These are phyloP conservation scores for Pycnomerus fuliginosus DNA, from an alignment of 2,888 invertebrate species.

Conservation along the genomic window DNA sequence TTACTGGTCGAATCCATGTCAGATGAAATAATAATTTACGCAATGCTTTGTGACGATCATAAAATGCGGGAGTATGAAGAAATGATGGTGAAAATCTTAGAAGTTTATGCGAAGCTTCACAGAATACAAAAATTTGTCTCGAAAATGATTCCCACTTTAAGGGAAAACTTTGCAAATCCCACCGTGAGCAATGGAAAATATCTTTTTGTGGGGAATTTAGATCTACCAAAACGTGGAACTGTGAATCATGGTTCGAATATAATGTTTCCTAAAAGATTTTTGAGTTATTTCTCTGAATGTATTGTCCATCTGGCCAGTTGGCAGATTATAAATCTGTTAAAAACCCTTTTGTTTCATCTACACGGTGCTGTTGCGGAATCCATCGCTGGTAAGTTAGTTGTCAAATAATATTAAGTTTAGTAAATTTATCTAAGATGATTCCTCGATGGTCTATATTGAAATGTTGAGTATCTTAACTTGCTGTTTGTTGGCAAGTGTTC, in stretches of 20 bases:
- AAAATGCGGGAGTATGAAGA: slow-evolving; percentile 34
- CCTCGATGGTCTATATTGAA: slow-evolving; percentile 38
- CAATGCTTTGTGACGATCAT: too few species aligned
- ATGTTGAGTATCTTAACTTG: slow-evolving; percentile 40
- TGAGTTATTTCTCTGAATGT: slow-evolving; percentile 41
- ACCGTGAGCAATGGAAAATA: too few species aligned
- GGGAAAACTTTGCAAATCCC: too few species aligned
- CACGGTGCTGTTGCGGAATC: slow-evolving; percentile 34
- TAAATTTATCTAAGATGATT: slow-evolving; percentile 4
- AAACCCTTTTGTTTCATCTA: slow-evolving; percentile 44
- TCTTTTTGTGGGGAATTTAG: too few species aligned
- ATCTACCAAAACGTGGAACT: too few species aligned
- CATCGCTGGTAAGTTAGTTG: slow-evolving; percentile 17
- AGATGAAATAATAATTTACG: too few species aligned
- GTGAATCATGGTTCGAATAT: too few species aligned
- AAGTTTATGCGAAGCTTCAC: slow-evolving; percentile 46
- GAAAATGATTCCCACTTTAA: slow-evolving; percentile 41
- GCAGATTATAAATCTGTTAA: slow-evolving; percentile 47
- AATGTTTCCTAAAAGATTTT: slow-evolving; percentile 23
- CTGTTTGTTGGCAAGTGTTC: slow-evolving; percentile 41
- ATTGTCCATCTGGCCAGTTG: slow-evolving; percentile 42
- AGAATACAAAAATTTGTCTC: slow-evolving; percentile 46
- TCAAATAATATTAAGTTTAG: too few species aligned
- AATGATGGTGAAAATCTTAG: slow-evolving; percentile 40
- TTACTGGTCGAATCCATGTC: slow-evolving; percentile 42